Base-by-base conservation (phyloP, 2,113 vertebrate species). In the Sturnus vulgaris region DNA sequence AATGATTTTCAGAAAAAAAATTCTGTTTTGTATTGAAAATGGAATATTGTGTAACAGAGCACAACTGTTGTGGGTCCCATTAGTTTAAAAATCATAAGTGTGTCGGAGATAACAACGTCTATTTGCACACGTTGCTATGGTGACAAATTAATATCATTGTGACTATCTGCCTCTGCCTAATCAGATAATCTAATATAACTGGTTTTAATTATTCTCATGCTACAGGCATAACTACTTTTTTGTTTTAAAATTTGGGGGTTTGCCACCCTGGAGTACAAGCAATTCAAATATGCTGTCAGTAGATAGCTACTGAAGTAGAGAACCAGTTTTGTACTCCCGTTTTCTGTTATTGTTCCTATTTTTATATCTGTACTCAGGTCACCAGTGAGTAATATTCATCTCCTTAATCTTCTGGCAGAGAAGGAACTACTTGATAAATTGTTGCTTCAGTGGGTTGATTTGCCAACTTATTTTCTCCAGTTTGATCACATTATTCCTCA, bases 41-140 rank as follows among this genome's bases (percentile, higher is more conserved):
- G 10, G 42, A 91, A 90, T 68, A 40, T 61, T 61, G 49, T 84
- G 70, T 79, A 88, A 75, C 72, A 86, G 65, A 95, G 59, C 47
- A 76, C 73, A 70, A 78, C 53, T 82, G 53, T 65, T 93, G 28
- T 39, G 82, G 80, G 96, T 93, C 82, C 92, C 40, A 59, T 86
- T 94, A 88, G 72, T 91, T 88, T 88, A 84, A 96, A 95, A 97
- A 84, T 85, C 40, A 35, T 70, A 70, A 95, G 69, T 93, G 25
- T 94, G 72, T 95, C 49, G 81, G 40, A 73, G 93, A 83, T 88
- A 97, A 91, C 75, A 93, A 94, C 85, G 89, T 93, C 27, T 63
- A 56, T 91, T 92, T 91, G 95, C 86, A 84, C 70, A 12, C 5
- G 96, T 98, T 98, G 70, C 97, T 96, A 95, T 97, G 91, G 94